Evolutionary conservation across 2,797 vertebrate species (phyloP), one percentile per base, ranked within the genome.

Genomic region (Enoplosus armatus): DNA sequence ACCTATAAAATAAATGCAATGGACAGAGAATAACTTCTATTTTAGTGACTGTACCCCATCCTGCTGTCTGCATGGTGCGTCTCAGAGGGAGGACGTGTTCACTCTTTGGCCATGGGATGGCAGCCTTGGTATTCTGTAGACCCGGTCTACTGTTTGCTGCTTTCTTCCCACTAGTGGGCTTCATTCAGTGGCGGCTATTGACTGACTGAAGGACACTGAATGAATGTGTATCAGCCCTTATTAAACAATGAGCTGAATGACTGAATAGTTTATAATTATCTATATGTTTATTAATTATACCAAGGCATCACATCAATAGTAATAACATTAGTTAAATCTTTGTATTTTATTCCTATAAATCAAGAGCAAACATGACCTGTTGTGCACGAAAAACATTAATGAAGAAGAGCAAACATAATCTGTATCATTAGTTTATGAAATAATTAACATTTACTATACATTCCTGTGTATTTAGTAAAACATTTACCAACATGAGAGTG

Each of bases 1-100:
- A 92, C 90, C 90, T 89, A 72, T 79, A 91, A 93, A 90, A 95
- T 93, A 89, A 93, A 94, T 92, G 93, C 89, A 91, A 85, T 45
- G 75, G 90, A 85, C 83, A 79, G 79, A 90, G 89, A 93, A 93
- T 91, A 90, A 93, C 82, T 93, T 83, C 86, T 88, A 75, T 92
- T 93, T 91, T 81, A 85, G 90, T 48, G 83, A 77, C 82, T 83
- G 88, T 78, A 85, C 81, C 85, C 76, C n/a, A 71, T 87, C 51
- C 72, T 81, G 66, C 64, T 72, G 84, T 84, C 74, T 85, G 72
- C 67, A 4, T 0, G 16, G 22, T 26, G 55, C 18, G 6, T 61
- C 84, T 82, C 80, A n/a, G 59, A 45, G 20, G 61, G 10, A 43
- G 8, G n/a, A 1, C 26, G 0, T 20, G 73, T 87, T 72, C 76